Evolutionary conservation across 2,888 invertebrate genomes (phyloP), one percentile per base, ranked within the genome.

Genomic region (Bruchidius siliquastri): DNA sequence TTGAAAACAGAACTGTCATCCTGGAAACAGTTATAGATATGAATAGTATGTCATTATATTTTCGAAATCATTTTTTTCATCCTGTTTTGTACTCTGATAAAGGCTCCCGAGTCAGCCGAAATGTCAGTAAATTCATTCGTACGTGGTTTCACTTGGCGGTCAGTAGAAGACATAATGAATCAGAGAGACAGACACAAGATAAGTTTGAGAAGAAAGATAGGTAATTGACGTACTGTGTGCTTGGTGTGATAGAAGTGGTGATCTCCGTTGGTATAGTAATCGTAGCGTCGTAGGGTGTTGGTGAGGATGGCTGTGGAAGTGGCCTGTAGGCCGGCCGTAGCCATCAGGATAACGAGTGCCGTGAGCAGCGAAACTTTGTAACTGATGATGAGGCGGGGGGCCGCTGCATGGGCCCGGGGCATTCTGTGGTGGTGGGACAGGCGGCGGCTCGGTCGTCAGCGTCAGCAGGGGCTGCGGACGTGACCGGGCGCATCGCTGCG

Each of bases 401-500:
- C 84, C 85, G 84, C 80, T 84, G 74, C 72, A 74, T 84, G 85
- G 85, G 84, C 86, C 86, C 85, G 86, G 86, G 84, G 86, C 86
- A 86, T 86, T 85, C 86, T 86, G 86, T 84, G 86, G 88, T 88
- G 88, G 88, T 79, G 78, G 79, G 79, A 78, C 76, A 77, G 81
- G 83, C 82, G 81, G 82, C 84, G 84, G 85, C 84, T 84, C 84
- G 89, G 89, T 89, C 89, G 90, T 89, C 85, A 83, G 84, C 84
- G 82, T 85, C 84, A 85, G 86, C 86, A 85, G 86, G 85, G 84
- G 84, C 84, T 82, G 85, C 84, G 85, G 86, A 86, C 85, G 86
- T 85, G 84, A 85, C 85, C 86, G 87, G 86, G 90, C 89, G 90
- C 90, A 90, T 90, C 90, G 90, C 90, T 90, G 89, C 90, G 89